Base-by-base conservation (phyloP, 2,888 invertebrate genomes). In the Nymphalis urticae region DNA sequence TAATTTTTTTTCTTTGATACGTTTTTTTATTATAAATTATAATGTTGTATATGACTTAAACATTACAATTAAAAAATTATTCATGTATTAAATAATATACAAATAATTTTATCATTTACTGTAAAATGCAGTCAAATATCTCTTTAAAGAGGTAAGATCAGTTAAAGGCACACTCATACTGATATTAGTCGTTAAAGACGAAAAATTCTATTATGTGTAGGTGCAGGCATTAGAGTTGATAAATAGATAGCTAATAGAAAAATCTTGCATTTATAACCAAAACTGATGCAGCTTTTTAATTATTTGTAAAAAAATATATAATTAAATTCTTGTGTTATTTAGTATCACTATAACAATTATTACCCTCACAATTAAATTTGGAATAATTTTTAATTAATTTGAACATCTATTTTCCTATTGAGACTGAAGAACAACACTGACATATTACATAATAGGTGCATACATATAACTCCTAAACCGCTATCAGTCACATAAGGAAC, bases 81-180 rank as follows among this genome's bases (percentile, higher is more conserved):
- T 9, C n/a, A 8, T 4, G 21, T 10, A 10, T 0, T 16, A 53
- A 24, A 53, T 24, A 51, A 2, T 7, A 17, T 27, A 54, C 1
- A 54, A 17, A 54, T 32, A 16, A 54, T 54, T 17, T 27, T 1
- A 24, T 32, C n/a, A 54, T 54, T 54, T 27, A 54, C 32, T 17
- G 32, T 56, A 16, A 32, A 56, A 56, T 56, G 27, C 27, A 56
- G 27, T 56, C 17, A 32, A 56, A 32, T 56, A 56, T 27, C 51
- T 19, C 19, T 56, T n/a, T 56, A 32, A n/a, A 24, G 24, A 56
- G 54, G 16, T 16, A 54, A 54, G 17, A 24, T 24, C 24, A 24
- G 48, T 19, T 64, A 48, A 58, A 48, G 58, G 64, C 36, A 58
- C 32, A 19, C 16, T 16, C 17, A 63, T 9, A 53, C 51, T 36